Conservation (phyloP, 2,113 vertebrate species). For the Fregata magnificens region DNA sequence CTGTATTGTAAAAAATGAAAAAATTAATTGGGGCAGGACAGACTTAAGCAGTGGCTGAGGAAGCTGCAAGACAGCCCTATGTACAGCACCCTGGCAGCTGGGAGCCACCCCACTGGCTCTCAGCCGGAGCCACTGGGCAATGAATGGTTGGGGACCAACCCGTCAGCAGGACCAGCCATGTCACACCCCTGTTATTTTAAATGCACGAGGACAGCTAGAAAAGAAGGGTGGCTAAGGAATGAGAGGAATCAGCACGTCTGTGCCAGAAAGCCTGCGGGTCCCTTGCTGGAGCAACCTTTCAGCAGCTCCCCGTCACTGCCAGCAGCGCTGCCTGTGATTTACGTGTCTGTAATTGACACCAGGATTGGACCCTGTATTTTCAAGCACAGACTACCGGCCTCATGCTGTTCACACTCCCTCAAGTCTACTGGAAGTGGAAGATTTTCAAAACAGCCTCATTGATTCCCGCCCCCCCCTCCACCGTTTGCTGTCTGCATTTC, state of each 20-base stretch:
- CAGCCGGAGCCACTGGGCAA: not conserved
- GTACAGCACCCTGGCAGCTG: rapidly evolving
- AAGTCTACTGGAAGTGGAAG: not conserved
- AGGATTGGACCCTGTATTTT: not conserved
- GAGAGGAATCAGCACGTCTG: not conserved
- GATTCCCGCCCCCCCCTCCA: not conserved
- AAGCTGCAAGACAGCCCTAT: not conserved
- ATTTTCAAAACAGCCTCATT: not conserved
- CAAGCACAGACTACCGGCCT: not conserved
- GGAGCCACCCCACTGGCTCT: not conserved
- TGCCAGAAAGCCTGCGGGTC: not conserved
- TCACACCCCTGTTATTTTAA: not conserved
- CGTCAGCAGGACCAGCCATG: not conserved
- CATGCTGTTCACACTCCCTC: not conserved
- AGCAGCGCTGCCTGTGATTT: not conserved
- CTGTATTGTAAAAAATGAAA: not conserved
- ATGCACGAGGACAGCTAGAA: not conserved
- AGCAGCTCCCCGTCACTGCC: not conserved
- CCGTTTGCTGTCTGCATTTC: not conserved
- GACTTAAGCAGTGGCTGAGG: not conserved
- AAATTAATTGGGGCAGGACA: not conserved
- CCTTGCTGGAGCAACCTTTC: not conserved
- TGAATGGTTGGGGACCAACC: rapidly evolving
- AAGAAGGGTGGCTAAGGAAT: not conserved
- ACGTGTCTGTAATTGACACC: not conserved